Evolutionary conservation across 2,113 vertebrate genomes (phyloP), one percentile per base, ranked within the genome.

Genomic region (Gopherus evgoodei): DNA sequence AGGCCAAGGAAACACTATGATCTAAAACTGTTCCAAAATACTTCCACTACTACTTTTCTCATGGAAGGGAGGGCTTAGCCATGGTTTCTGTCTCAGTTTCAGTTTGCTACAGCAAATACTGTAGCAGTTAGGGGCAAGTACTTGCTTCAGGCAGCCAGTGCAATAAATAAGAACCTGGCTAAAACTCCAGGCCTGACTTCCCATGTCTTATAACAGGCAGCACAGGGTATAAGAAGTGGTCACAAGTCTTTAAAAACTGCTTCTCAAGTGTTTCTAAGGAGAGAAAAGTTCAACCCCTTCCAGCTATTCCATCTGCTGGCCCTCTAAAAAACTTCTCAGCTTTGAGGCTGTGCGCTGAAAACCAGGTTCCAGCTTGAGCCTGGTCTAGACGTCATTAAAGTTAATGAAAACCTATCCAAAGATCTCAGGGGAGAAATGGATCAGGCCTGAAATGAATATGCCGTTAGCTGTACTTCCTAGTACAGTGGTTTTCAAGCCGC

Each of bases 351-450:
- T 27, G 24, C 0, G 0, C 38, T 10, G 24, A 62, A 94, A 87
- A n/a, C 93, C 94, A 97, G 96, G 95, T 95, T 69, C 90, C 57
- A 86, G 22, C 92, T 91, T 56, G 81, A 57, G 57, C 53, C 47
- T 72, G 35, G 5, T 83, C 90, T 90, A 92, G 89, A 50, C 57
- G 81, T 35, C 5, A 0, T 75, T 83, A 47, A 59, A 59, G 54
- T 93, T 94, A 92, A 93, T 81, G 91, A 12, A 91, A 95, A 88
- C 5, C 19, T 35, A 90, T 91, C 53, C 49, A 38, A 79, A 83
- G 81, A 19, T 14, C 13, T 44, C 35, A 14, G 3, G 21, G 72
- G 69, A 62, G 57, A 22, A 13, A 31, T 65, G 12, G 62, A 12
- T 83, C 12, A 72, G 11, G 11, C 86, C 27, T 91, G 31, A 49